A percentile compares a stretch with the other conserved stretches of the same genome.
phyloP scores from a whole-genome alignment of 2,888 invertebrate genomes.

The Phoronis australis region DNA sequence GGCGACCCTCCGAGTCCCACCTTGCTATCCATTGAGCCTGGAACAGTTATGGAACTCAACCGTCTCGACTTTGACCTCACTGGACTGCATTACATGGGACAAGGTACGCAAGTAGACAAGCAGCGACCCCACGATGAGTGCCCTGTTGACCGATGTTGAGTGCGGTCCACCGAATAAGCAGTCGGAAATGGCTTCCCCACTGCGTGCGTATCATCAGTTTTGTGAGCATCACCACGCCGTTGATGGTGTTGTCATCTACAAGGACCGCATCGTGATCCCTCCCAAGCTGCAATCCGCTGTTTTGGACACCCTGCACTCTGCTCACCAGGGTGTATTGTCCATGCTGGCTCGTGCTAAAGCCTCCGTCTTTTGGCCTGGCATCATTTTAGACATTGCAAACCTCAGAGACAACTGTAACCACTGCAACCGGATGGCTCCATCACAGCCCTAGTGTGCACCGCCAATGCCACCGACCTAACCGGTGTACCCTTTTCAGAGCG shows the following conservation, averaged over 20 bases:
- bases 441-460: too few relatives aligned
- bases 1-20: too few relatives aligned
- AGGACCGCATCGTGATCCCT: slow-evolving; percentile 21
- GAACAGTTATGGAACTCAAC: too few relatives aligned
- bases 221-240: slow-evolving; percentile 4
- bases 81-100: slow-evolving; percentile 19
- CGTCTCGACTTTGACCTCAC: too few relatives aligned
- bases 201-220: slow-evolving; percentile 7
- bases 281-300: slow-evolving; percentile 15
- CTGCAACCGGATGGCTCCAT: slow-evolving; percentile 18
- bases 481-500: slow-evolving; percentile 23
- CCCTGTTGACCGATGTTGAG: slow-evolving; percentile 10
- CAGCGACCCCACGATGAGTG: slow-evolving; percentile 14
- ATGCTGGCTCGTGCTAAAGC: slow-evolving; percentile 20
- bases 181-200: not conserved
- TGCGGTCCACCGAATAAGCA: slow-evolving; percentile 4
- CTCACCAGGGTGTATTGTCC: slow-evolving; percentile 22
- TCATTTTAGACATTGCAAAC: too few relatives aligned
- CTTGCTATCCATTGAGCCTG: too few relatives aligned
- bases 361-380: too few relatives aligned
- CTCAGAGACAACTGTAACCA: slow-evolving; percentile 5
- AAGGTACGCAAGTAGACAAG: slow-evolving; percentile 12
- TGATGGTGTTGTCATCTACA: slow-evolving; percentile 16
- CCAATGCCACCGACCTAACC: slow-evolving; percentile 11
- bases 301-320: slow-evolving; percentile 19